phyloP scores from a whole-genome alignment of 2,888 invertebrate genomes.

The Stenichneumon culpator region DNA sequence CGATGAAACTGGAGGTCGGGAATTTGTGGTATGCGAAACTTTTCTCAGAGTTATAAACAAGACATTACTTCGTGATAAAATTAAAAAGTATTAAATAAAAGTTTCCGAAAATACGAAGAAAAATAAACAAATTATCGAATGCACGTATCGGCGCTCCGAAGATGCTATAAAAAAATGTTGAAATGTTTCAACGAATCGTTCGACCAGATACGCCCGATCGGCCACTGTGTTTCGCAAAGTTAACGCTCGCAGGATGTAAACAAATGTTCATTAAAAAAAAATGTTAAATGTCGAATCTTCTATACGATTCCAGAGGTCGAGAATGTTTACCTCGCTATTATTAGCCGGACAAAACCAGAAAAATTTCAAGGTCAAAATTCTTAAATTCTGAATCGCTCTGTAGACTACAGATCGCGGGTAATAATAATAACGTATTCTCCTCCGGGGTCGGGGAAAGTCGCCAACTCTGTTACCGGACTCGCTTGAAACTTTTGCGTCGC shows the following conservation, averaged over 20 bases:
- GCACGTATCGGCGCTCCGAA: too few relatives aligned
- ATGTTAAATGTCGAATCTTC: not conserved
- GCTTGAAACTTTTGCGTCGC: slow-evolving; percentile 47
- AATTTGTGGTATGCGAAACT: not conserved
- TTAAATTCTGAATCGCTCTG: slow-evolving; percentile 41
- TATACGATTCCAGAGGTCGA: not conserved
- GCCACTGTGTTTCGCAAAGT: not conserved
- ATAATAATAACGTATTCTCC: slow-evolving; percentile 53
- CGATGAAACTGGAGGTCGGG: too few relatives aligned
- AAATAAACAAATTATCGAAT: not conserved
- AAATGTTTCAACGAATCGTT: too few relatives aligned
- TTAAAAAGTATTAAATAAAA: not conserved
- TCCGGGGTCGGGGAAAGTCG: slow-evolving; percentile 29
- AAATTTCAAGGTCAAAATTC: slow-evolving; percentile 39
- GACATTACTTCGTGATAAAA: not conserved
- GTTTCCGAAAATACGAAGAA: too few relatives aligned
- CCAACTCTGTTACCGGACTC: slow-evolving; percentile 50
- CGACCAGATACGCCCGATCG: too few relatives aligned
- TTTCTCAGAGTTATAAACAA: not conserved
- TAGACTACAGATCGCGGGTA: slow-evolving; percentile 21
- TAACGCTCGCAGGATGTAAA: not conserved
- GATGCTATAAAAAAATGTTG: too few relatives aligned
- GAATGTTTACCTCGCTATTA: not conserved
- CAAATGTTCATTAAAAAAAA: not conserved
- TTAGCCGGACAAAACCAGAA: not conserved